Base-by-base conservation (phyloP, 2,113 vertebrate genomes). In the Onychorhynchus coronatus region DNA sequence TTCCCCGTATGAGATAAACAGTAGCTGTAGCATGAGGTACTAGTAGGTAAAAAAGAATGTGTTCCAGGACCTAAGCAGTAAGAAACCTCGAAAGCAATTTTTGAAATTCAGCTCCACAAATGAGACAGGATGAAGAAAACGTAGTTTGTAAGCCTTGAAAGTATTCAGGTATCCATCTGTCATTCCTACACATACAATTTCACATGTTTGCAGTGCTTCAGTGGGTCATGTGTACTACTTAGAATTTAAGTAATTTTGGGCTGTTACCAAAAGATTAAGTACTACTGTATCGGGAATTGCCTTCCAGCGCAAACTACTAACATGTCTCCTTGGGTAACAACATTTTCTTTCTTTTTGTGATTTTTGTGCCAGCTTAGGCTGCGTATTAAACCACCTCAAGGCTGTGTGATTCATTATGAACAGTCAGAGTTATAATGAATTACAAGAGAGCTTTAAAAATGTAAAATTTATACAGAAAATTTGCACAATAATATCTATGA, bases 401-500 rank as follows among this genome's bases (percentile, higher is more conserved):
- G 52, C 75, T 83, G 37, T 33, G 22, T 76, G 44, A 47, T 66
- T 91, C 31, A 49, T 80, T 76, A 90, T 10, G n/a, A 93, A 88
- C 37, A 85, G 49, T 13, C 23, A 78, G 16, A 89, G 18, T 90
- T 90, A 80, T 24, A 68, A 17, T 66, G 58, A 82, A 70, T 85
- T 94, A 70, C 31, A 82, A 52, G n/a, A 80, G 49, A 85, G 41
- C 59, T 92, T 92, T 90, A 70, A 92, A 85, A 88, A 95, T 66
- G 59, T 53, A 88, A 79, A 85, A 95, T 74, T 52, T 85, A 83
- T 53, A 94, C 53, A 76, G 75, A 86, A 94, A 91, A 94, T 91
- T 81, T 95, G 61, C 96, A 97, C 89, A 95, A 80, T 90, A 96
- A 70, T 89, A 73, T 70, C 81, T 80, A 83, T 85, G 91, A 95